phyloP scores from a whole-genome alignment of 2,888 invertebrate genomes.

The Fragum whitleyi region DNA sequence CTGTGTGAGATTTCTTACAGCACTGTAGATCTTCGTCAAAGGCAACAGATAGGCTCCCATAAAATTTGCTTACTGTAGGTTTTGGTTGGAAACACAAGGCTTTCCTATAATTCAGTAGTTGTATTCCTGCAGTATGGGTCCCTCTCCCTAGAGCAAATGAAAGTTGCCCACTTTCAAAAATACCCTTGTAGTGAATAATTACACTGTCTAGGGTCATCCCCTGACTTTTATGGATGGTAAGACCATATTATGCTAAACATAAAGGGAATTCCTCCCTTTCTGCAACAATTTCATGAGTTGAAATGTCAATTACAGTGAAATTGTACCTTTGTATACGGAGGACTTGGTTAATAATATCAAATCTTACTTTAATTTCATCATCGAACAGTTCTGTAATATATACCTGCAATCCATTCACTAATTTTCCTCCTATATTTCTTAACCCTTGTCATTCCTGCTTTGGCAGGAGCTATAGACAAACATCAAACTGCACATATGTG shows the following conservation, averaged over 20 bases:
- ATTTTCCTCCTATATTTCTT: conserved; percentile 42
- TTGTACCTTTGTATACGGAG: conserved; percentile 11
- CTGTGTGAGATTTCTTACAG: neutral
- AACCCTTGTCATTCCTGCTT: too few relatives aligned
- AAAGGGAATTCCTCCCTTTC: conserved; percentile 45
- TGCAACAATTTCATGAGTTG: conserved; percentile 30
- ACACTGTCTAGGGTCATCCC: conserved; percentile 50
- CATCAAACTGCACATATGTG: too few relatives aligned
- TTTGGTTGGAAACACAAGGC: conserved; percentile 36
- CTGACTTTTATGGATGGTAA: conserved; percentile 48
- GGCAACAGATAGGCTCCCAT: neutral
- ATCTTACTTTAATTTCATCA: conserved; percentile 3
- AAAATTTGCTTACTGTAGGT: conserved; percentile 31
- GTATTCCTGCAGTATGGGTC: conserved; percentile 15
- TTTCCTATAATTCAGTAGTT: conserved; percentile 32
- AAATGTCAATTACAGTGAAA: conserved; percentile 32
- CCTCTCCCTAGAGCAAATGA: conserved; percentile 45
- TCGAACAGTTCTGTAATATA: conserved; percentile 9
- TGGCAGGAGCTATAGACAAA: too few relatives aligned
- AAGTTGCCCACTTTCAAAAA: conserved; percentile 39
- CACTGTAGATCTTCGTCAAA: conserved; percentile 13
- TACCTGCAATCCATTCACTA: conserved; percentile 51
- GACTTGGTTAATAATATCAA: conserved; percentile 5
- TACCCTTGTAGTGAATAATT: conserved; percentile 33
- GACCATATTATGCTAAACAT: conserved; percentile 37